Base-by-base conservation (phyloP, 2,888 invertebrate genomes). In the Chrysolina oricalcia region DNA sequence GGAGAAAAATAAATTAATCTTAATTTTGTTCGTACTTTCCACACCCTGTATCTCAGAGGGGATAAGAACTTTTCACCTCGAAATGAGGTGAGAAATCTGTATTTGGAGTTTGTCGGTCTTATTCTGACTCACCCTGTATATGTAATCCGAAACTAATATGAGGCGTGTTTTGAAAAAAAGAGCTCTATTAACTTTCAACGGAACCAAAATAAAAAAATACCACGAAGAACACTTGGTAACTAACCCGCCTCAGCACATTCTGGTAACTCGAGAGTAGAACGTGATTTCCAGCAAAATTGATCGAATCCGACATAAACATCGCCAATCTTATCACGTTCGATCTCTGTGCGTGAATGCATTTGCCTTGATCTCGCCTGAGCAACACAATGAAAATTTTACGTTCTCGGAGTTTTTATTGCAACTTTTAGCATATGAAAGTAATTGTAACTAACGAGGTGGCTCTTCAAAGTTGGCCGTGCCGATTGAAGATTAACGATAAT, bases 341-440 rank as follows among this genome's bases (percentile, higher is more conserved):
- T 59, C 35, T 27, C 0, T 35, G 59, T 59, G 35, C 59, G 59
- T 59, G 59, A 59, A 35, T 27, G 59, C 35, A 59, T 59, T 59
- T 59, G 35, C 59, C 59, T 59, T 59, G 59, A 59, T 59, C 59
- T 59, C 17, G 59, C 23, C 23, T 3, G 35, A 6, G n/a, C 9
- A 59, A 59, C 1, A 59, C 59, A 59, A 59, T 59, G 59, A 59
- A 59, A 59, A 59, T 59, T 59, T 15, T n/a, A 59, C 15, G 59
- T 59, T 59, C 15, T 3, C 53, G 5, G 59, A 15, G 23, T 35
- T 59, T 59, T 59, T 59, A n/a, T n/a, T 59, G 1, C n/a, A 35
- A 15, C 1, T 59, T 35, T 35, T n/a, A 15, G 11, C 13, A 13
- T 27, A 59, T n/a, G 27, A 27, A 59, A n/a, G n/a, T 27, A 35